Evolutionary conservation across 2,888 invertebrate genomes (phyloP).

Genomic region (Pachymerium ferrugineum): DNA sequence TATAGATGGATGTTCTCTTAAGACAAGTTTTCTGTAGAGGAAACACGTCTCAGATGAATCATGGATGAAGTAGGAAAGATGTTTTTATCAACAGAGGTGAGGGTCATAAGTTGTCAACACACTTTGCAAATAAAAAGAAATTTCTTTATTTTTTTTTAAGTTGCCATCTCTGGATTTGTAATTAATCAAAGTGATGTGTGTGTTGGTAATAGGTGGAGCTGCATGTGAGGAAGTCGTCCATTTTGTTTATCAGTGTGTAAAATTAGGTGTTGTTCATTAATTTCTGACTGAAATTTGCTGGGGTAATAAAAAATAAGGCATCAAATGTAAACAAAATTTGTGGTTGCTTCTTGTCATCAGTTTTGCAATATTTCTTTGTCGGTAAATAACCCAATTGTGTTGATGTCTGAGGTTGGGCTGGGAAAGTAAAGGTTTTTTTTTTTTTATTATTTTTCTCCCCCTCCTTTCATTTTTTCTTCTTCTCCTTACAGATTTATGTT

Average conservation of each 20-base stretch:
- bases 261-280: background rate
- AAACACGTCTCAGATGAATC: background rate
- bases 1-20: constrained; percentile 2
- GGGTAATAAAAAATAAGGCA: too few species aligned
- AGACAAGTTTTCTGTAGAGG: background rate
- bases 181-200: background rate
- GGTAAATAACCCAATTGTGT: too few species aligned
- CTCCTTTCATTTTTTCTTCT: too few species aligned
- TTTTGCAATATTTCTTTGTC: too few species aligned
- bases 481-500: background rate
- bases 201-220: too few species aligned
- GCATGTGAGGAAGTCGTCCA: background rate
- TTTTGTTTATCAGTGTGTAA: background rate
- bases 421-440: background rate
- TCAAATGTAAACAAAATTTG: background rate
- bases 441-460: too few species aligned
- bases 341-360: background rate
- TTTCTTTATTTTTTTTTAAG: background rate
- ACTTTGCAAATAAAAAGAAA: background rate
- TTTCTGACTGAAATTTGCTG: background rate
- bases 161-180: background rate
- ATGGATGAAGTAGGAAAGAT: background rate
- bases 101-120: constrained; percentile 1
- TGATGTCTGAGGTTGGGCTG: too few species aligned
- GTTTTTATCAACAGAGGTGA: background rate